phyloP scores from a whole-genome alignment of 1,140 invertebrate genomes.

The Tetramorium simillimum region DNA sequence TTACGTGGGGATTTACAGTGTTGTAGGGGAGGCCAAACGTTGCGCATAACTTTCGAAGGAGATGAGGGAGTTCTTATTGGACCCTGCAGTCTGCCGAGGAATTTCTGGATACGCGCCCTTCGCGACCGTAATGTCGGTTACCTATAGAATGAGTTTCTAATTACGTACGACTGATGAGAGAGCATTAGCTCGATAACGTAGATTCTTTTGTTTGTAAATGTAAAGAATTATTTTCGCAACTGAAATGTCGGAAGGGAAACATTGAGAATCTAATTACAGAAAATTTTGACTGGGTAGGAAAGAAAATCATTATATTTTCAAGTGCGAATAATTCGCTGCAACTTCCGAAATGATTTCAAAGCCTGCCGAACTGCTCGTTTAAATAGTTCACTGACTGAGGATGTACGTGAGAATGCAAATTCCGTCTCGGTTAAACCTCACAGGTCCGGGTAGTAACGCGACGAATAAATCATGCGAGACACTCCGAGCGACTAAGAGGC shows the following conservation, averaged over 20 bases:
- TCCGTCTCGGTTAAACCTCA: constrained; percentile 70
- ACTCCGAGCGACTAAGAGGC: constrained; percentile 53
- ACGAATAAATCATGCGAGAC: constrained; percentile 72
- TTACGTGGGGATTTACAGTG: constrained; percentile 75
- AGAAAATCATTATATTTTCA: background rate
- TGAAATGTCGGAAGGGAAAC: background rate
- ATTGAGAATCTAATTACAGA: background rate
- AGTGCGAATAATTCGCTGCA: background rate
- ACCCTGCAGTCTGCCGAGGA: constrained; percentile 44
- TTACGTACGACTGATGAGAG: constrained; percentile 31
- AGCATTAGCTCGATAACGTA: background rate
- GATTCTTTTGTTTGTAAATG: background rate
- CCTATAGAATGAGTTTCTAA: constrained; percentile 54
- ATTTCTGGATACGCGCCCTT: constrained; percentile 40
- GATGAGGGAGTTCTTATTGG: constrained; percentile 64
- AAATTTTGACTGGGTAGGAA: background rate
- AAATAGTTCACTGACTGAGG: constrained; percentile 38
- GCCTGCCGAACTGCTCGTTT: background rate
- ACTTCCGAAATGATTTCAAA: constrained; percentile 27
- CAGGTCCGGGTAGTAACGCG: constrained; percentile 66
- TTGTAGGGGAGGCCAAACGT: constrained; percentile 72
- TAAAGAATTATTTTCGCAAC: background rate
- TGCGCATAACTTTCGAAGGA: constrained; percentile 72
- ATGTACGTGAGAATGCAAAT: constrained; percentile 71
- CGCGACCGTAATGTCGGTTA: background rate